phyloP scores from a whole-genome alignment of 2,888 invertebrate genomes.

The Corythucha ciliata region DNA sequence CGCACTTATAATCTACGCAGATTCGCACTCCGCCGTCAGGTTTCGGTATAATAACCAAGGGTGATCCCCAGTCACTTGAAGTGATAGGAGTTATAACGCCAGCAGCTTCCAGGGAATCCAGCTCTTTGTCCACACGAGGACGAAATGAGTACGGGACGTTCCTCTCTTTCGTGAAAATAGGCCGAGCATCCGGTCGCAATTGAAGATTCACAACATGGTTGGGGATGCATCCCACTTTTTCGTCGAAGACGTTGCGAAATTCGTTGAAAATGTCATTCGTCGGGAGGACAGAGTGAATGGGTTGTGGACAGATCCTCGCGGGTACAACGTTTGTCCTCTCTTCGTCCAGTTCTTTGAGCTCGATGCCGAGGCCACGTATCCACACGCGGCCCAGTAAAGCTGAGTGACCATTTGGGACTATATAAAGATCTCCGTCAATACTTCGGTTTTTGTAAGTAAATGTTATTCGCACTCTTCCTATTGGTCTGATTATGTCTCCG shows the following conservation, averaged over 20 bases:
- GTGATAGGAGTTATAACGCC: slow-evolving; percentile 23
- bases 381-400: slow-evolving; percentile 24
- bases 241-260: not conserved
- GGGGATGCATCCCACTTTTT: slow-evolving; percentile 4
- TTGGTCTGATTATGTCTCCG: slow-evolving; percentile 23
- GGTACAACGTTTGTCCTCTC: not conserved
- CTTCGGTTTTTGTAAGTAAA: slow-evolving; percentile 17
- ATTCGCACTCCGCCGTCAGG: slow-evolving; percentile 18
- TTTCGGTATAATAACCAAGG: slow-evolving; percentile 17
- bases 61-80: slow-evolving; percentile 24
- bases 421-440: slow-evolving; percentile 17
- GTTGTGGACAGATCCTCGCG: not conserved
- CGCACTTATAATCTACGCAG: slow-evolving; percentile 33
- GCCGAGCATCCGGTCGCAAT: slow-evolving; percentile 2
- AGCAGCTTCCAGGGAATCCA: slow-evolving; percentile 23
- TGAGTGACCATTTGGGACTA: slow-evolving; percentile 21
- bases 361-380: slow-evolving; percentile 25
- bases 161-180: not conserved
- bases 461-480: slow-evolving; percentile 17
- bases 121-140: slow-evolving; percentile 21
- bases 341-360: slow-evolving; percentile 13
- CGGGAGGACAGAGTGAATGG: not conserved
- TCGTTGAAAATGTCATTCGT: not conserved
- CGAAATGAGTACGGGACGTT: slow-evolving; percentile 25
- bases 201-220: slow-evolving; percentile 1